A percentile compares a stretch with the other conserved stretches of the same genome.
Evolutionary conservation across 92 coral and sea anemone genomes (phyloP).

Genomic region (Montipora capitata): DNA sequence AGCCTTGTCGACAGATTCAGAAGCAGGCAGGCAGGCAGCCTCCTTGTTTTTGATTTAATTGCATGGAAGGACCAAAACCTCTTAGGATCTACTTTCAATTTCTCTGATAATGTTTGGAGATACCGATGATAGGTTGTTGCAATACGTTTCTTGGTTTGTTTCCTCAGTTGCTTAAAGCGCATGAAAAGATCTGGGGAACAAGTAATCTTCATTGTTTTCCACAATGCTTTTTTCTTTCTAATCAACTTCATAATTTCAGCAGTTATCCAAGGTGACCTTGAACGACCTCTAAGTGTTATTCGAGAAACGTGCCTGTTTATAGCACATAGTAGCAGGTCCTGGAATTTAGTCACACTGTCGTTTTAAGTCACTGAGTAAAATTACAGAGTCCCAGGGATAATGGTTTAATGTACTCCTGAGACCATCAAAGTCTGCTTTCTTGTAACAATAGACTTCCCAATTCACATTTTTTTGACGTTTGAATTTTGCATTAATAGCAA

Average conservation of each 20-base stretch:
- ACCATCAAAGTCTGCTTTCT: conserved; percentile 63
- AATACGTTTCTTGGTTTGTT: conserved; percentile 8
- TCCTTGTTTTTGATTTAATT: conserved; percentile 21
- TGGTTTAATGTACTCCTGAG: conserved; percentile 39
- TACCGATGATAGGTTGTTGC: background rate
- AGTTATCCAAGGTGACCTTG: conserved; percentile 67
- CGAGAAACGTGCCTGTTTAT: conserved; percentile 23
- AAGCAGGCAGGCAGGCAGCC: conserved; percentile 51
- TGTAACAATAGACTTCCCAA: conserved; percentile 37
- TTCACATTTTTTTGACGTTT: conserved; percentile 4
- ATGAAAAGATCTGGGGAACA: conserved; percentile 29
- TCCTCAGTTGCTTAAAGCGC: conserved; percentile 6
- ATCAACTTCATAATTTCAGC: conserved; percentile 49
- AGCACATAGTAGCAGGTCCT: conserved; percentile 29
- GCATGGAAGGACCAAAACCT: conserved; percentile 23
- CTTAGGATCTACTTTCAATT: conserved; percentile 16
- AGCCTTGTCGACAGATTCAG: conserved; percentile 18
- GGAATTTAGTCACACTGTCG: conserved; percentile 40
- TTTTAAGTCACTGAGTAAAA: conserved; percentile 40
- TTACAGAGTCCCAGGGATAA: background rate
- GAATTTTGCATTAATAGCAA: no score
- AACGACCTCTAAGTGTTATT: conserved; percentile 51
- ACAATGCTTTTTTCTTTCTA: conserved; percentile 62
- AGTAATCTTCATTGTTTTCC: conserved; percentile 44
- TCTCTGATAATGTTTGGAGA: background rate